Conservation (phyloP, 1,140 invertebrate species). For the Zaprionus ornatus region DNA sequence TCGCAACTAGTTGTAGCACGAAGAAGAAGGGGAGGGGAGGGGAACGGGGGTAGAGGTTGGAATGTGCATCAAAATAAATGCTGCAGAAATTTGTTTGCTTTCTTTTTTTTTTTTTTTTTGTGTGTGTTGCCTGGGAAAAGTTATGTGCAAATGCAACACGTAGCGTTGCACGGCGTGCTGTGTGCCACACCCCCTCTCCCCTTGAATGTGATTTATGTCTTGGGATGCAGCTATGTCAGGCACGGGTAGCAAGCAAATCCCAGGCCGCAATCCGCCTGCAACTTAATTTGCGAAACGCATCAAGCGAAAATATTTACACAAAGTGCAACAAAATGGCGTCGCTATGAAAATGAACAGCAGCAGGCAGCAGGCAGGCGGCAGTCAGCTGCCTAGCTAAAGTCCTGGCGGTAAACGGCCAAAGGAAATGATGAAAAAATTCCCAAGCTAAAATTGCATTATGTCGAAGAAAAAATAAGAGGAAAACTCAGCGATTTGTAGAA, state of each 20-base stretch:
- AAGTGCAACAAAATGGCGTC: slow-evolving; percentile 31
- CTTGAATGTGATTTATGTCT: slow-evolving; percentile 63
- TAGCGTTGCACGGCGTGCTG: not conserved
- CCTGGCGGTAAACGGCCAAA: slow-evolving; percentile 14
- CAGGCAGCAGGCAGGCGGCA: not conserved
- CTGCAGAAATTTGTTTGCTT: slow-evolving; percentile 7
- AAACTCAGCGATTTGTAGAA: not conserved
- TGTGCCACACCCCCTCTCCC: not conserved
- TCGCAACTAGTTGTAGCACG: slow-evolving; percentile 36
- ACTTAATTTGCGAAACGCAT: slow-evolving; percentile 41
- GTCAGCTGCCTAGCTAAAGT: not conserved
- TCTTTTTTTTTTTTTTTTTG: not conserved
- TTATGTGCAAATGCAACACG: not conserved
- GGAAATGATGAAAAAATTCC: slow-evolving; percentile 44
- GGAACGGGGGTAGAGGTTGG: slow-evolving; percentile 5
- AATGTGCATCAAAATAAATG: slow-evolving; percentile 62
- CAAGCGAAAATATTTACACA: slow-evolving; percentile 43
- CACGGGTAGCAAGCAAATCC: slow-evolving; percentile 5
- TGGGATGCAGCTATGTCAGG: slow-evolving; percentile 25
- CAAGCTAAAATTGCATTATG: slow-evolving; percentile 76
- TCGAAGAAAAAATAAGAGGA: slow-evolving; percentile 46
- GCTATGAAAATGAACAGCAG: slow-evolving; percentile 29
- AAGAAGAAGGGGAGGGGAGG: too few relatives aligned
- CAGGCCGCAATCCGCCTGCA: slow-evolving; percentile 2
- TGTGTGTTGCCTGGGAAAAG: not conserved